phyloP scores from a whole-genome alignment of 1,140 invertebrate genomes.

The Habropoda laboriosa region DNA sequence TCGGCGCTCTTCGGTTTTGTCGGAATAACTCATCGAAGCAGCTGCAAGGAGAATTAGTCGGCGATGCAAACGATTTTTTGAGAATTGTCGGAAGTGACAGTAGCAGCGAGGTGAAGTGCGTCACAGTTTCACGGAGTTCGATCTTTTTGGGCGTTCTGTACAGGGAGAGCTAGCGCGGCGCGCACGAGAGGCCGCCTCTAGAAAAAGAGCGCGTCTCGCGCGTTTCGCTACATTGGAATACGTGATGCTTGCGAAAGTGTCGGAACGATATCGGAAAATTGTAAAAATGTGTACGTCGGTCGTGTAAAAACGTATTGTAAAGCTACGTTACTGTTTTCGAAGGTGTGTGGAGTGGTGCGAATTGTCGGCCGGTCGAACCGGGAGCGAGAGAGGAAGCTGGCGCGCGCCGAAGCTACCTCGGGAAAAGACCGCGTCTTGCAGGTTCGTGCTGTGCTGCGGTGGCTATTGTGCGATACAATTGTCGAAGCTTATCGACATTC shows the following conservation, averaged over 20 bases:
- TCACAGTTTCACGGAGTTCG: conserved; percentile 46
- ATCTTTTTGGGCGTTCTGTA: conserved; percentile 57
- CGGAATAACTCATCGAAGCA: conserved; percentile 28
- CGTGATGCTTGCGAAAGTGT: conserved; percentile 13
- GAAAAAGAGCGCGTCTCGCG: conserved; percentile 57
- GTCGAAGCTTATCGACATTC: conserved; percentile 45
- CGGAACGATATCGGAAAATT: conserved; percentile 2
- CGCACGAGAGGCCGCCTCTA: conserved; percentile 52
- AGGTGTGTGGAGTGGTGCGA: not conserved
- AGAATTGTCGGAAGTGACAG: conserved; percentile 26
- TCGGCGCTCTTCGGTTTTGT: conserved; percentile 41
- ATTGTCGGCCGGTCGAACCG: conserved; percentile 13
- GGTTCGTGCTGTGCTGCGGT: conserved; percentile 32
- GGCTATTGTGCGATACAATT: conserved; percentile 32
- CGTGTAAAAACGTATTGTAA: not conserved
- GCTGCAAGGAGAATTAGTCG: not conserved
- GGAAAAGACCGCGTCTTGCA: conserved; percentile 51
- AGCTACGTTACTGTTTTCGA: not conserved
- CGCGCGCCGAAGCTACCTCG: conserved; percentile 40
- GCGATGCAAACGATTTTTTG: conserved; percentile 46
- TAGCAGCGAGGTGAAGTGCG: conserved; percentile 51
- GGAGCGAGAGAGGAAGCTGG: conserved; percentile 20
- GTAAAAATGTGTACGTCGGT: not conserved
- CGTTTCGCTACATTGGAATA: conserved; percentile 34
- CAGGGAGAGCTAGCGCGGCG: conserved; percentile 41